These are phyloP conservation scores for Mastacembelus armatus DNA, from an alignment of 2,797 vertebrate genomes.

Conservation along the genomic window DNA sequence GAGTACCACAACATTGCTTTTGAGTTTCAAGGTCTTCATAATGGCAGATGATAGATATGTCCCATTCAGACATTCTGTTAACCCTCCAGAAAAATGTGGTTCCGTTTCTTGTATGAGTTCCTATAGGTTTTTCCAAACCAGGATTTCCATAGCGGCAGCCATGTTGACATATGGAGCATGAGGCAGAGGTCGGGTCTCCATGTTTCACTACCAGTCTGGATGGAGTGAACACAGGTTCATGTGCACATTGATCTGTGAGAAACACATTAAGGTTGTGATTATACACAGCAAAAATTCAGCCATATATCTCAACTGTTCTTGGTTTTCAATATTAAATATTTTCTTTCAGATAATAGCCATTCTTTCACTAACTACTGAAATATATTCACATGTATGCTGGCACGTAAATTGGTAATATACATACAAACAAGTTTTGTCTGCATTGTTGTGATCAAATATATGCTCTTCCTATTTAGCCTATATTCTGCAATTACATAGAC, in stretches of 20 bases:
- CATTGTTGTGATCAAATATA: no score
- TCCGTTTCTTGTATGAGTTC: accelerated
- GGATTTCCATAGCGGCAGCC: accelerated
- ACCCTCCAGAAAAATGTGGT: slow-evolving; percentile 24
- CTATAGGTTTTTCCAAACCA: background rate
- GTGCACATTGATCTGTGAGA: slow-evolving; percentile 9
- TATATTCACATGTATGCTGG: no score
- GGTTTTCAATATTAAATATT: no score
- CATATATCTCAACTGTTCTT: no score
- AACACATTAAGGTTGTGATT: background rate
- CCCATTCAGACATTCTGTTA: slow-evolving; percentile 12
- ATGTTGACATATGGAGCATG: slow-evolving; percentile 3
- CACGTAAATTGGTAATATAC: no score
- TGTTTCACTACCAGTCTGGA: slow-evolving; percentile 44
- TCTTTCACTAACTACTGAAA: background rate
- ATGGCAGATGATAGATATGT: accelerated
- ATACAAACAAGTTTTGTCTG: no score
- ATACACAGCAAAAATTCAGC: no score
- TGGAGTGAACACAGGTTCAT: slow-evolving; percentile 34
- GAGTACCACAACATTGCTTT: accelerated
- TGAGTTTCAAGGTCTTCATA: accelerated
- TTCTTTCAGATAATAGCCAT: no score
- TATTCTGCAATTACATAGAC: no score
- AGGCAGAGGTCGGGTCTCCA: background rate
- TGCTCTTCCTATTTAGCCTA: no score